These are phyloP conservation scores for Rhyacichthys aspro DNA, from an alignment of 2,797 vertebrate genomes.

Conservation along the genomic window DNA sequence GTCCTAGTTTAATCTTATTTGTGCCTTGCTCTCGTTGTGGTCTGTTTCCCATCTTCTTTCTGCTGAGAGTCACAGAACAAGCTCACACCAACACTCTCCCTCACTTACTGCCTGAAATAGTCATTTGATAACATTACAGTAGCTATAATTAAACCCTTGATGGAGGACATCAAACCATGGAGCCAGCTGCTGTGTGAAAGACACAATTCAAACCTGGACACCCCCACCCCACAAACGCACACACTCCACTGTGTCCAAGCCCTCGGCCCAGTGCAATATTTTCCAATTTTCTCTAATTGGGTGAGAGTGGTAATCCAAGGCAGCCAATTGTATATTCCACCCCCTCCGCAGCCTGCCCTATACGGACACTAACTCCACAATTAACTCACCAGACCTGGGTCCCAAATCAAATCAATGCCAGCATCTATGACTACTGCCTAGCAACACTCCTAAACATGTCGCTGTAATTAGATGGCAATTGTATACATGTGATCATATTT, in stretches of 20 bases:
- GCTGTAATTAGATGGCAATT: slow-evolving; percentile 65
- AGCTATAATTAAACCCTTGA: slow-evolving; percentile 77
- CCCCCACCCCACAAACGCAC: slow-evolving; percentile 34
- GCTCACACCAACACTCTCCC: slow-evolving; percentile 1
- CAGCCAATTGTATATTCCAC: slow-evolving; percentile 76
- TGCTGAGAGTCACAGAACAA: slow-evolving; percentile 9
- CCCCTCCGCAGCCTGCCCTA: slow-evolving; percentile 65
- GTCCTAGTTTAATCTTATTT: no score
- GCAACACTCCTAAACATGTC: slow-evolving; percentile 70
- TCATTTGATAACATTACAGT: slow-evolving; percentile 76
- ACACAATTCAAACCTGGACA: slow-evolving; percentile 65
- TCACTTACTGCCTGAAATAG: slow-evolving; percentile 57
- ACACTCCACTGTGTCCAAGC: slow-evolving; percentile 64
- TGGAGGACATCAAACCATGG: slow-evolving; percentile 72
- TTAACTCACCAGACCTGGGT: slow-evolving; percentile 78
- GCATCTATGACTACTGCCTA: slow-evolving; percentile 76
- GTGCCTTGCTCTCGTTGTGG: slow-evolving; percentile 13
- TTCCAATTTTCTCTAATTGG: slow-evolving; percentile 84
- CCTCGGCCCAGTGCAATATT: slow-evolving; percentile 80
- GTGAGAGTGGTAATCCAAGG: slow-evolving; percentile 80
- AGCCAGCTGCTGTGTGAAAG: slow-evolving; percentile 75
- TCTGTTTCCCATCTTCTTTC: slow-evolving; percentile 3
- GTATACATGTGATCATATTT: slow-evolving; percentile 49
- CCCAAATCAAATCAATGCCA: slow-evolving; percentile 80
- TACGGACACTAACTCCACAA: slow-evolving; percentile 78